These are phyloP conservation scores for Sebastes elongatus DNA, from an alignment of 2,797 vertebrate species.

Conservation along the genomic window DNA sequence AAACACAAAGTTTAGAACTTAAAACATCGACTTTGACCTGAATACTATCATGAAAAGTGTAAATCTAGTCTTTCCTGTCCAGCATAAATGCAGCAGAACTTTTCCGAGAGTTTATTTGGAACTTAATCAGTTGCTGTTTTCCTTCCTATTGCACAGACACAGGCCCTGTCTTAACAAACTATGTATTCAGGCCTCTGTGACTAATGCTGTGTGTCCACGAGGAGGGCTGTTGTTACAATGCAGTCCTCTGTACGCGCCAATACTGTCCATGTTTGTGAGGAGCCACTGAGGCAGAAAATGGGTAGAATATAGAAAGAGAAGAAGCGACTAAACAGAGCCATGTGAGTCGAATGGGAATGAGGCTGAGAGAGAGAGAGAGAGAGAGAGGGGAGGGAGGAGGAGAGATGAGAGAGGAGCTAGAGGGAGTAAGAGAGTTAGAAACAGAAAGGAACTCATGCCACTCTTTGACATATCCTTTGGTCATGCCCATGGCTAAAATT, in stretches of 20 bases:
- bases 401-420: neutral
- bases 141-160: neutral
- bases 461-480: neutral
- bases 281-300: constrained; percentile 50
- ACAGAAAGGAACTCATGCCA: neutral
- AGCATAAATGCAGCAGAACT: neutral
- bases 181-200: constrained; percentile 20
- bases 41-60: neutral
- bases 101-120: neutral
- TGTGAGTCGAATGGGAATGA: constrained; percentile 18
- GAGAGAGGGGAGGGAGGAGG: neutral
- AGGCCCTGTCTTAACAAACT: neutral
- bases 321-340: constrained; percentile 17
- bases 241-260: constrained; percentile 7
- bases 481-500: neutral
- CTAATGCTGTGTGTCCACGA: constrained; percentile 4
- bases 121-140: neutral
- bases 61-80: neutral
- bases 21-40: neutral
- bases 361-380: neutral
- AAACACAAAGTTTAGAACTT: neutral
- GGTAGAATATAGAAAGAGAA: constrained; percentile 30
- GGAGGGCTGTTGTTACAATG: constrained; percentile 6
- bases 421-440: neutral
- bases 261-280: constrained; percentile 36